Evolutionary conservation across 2,888 invertebrate genomes (phyloP).

Genomic region (Drosophila macrospina): DNA sequence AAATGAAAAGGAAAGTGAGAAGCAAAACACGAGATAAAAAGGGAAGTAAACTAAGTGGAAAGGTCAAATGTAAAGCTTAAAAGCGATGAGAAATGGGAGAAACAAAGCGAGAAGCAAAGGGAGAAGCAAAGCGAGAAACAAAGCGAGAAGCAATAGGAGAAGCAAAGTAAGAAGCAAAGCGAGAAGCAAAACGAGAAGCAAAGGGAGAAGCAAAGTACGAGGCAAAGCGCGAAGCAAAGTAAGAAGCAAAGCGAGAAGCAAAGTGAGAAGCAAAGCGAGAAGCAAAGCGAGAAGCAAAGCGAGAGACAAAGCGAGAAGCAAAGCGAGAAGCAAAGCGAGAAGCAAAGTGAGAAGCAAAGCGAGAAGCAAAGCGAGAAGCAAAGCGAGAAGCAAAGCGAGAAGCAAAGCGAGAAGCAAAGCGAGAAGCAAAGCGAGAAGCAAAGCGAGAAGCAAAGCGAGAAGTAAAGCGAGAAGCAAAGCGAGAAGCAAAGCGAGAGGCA

Average conservation of each 20-base stretch:
- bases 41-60: neutral
- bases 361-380: neutral
- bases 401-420: neutral
- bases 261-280: neutral
- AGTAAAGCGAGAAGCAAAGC: neutral
- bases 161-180: neutral
- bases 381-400: neutral
- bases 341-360: neutral
- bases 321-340: too few species aligned
- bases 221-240: neutral
- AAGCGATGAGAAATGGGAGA: too few species aligned
- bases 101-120: neutral
- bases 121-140: neutral
- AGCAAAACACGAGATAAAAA: neutral
- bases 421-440: neutral
- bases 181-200: too few species aligned
- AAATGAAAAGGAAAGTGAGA: neutral
- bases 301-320: neutral
- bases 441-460: conserved; percentile 1
- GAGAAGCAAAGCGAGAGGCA: too few species aligned
- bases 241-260: neutral
- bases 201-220: neutral
- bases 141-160: neutral
- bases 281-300: neutral
- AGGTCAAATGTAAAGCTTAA: too few species aligned